Conservation (phyloP, 2,888 invertebrate species). For the Blastobasis adustella region DNA sequence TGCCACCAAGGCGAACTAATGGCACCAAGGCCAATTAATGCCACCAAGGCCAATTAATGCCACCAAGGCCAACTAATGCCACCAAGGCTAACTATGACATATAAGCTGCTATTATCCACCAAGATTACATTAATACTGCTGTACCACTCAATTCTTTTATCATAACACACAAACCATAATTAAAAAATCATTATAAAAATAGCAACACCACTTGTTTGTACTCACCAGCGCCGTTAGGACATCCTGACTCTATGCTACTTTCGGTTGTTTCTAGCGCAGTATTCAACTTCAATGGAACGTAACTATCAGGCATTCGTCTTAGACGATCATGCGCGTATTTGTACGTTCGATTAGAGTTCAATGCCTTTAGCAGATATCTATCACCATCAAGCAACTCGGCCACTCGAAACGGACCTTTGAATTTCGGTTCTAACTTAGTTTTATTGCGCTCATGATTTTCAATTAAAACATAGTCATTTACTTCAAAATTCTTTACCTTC, state of each 20-base stretch:
- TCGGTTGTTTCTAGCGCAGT: not conserved
- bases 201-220: not conserved
- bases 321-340: constrained; percentile 18
- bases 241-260: not conserved
- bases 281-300: not conserved
- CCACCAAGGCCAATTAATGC: not conserved
- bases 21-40: not conserved
- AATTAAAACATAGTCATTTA: constrained; percentile 18
- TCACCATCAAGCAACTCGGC: constrained; percentile 14
- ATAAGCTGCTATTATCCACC: not conserved
- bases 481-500: constrained; percentile 3
- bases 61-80: not conserved
- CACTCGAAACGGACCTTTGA: constrained; percentile 14
- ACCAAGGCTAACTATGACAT: not conserved
- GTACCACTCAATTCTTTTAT: no score
- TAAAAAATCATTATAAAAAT: not conserved
- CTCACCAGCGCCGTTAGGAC: not conserved
- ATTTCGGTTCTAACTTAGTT: constrained; percentile 18
- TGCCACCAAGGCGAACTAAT: not conserved
- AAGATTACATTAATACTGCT: not conserved
- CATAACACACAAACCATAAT: no score
- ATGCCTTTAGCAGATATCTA: constrained; percentile 10
- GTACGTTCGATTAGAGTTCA: constrained; percentile 13
- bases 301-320: constrained; percentile 2
- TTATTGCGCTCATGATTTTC: constrained; percentile 16